Conservation (phyloP, 1,140 invertebrate genomes). For the Elymnias hypermnestra region DNA sequence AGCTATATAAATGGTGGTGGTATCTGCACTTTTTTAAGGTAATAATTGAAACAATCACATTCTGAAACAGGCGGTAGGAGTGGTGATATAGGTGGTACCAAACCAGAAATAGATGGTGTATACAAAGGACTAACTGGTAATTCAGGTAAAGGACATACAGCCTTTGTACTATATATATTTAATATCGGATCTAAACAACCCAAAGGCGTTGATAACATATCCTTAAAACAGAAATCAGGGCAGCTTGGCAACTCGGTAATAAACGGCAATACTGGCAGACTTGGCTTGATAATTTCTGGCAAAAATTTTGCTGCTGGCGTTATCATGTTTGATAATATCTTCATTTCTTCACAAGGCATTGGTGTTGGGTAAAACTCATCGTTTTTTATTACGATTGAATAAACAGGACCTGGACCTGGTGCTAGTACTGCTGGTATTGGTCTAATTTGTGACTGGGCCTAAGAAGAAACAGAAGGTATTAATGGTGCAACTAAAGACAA, state of each 20-base stretch:
- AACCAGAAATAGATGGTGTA: no score
- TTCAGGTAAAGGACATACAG: slow-evolving; percentile 6
- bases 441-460: slow-evolving; percentile 10
- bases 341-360: slow-evolving; percentile 4
- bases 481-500: background rate
- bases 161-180: slow-evolving; percentile 21
- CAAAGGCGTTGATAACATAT: slow-evolving; percentile 21
- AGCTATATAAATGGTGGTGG: slow-evolving; percentile 38
- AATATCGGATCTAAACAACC: slow-evolving; percentile 33
- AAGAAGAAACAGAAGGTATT: background rate
- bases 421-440: background rate
- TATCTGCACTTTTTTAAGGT: slow-evolving; percentile 39
- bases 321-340: background rate
- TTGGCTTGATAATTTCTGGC: slow-evolving; percentile 7
- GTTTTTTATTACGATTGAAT: background rate
- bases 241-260: slow-evolving; percentile 17
- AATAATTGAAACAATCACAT: slow-evolving; percentile 25
- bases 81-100: slow-evolving; percentile 30
- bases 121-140: slow-evolving; percentile 25
- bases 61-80: slow-evolving; percentile 22
- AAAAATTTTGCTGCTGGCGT: background rate
- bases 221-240: slow-evolving; percentile 17
- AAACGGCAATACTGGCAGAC: slow-evolving; percentile 14
- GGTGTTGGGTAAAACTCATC: background rate
- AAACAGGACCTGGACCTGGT: background rate